A percentile compares a stretch with the other conserved stretches of the same genome.
phyloP scores from a whole-genome alignment of 2,113 vertebrate species.

The Podarcis raffonei region DNA sequence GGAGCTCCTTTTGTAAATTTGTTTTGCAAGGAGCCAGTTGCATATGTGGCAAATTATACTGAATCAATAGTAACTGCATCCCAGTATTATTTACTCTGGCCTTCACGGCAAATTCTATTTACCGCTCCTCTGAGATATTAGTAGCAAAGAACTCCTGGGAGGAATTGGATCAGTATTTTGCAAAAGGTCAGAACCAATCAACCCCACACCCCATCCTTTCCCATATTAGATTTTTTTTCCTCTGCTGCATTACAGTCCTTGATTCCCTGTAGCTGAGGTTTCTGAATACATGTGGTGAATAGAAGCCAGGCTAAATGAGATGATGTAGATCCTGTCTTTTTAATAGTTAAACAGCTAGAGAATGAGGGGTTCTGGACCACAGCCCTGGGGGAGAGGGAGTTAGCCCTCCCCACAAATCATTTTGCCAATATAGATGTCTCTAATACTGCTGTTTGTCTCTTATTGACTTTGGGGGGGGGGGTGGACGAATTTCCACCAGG shows the following conservation, averaged over 20 bases:
- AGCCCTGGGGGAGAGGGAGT: not conserved
- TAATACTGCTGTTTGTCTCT: not conserved
- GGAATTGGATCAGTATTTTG: slow-evolving; percentile 10
- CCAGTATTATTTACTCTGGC: not conserved
- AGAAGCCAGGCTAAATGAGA: not conserved
- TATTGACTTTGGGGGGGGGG: not conserved
- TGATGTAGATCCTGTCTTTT: not conserved
- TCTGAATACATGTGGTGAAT: not conserved
- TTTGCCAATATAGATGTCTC: not conserved
- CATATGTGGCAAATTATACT: slow-evolving; percentile 11
- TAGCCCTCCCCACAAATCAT: not conserved
- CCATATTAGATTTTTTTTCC: not conserved
- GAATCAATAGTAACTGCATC: slow-evolving; percentile 26
- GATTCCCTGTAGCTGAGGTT: not conserved
- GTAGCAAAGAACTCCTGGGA: not conserved
- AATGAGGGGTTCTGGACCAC: not conserved
- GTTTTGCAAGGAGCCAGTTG: slow-evolving; percentile 35
- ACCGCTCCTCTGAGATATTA: not conserved
- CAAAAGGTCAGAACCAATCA: not conserved
- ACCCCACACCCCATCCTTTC: accelerated
- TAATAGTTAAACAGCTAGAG: not conserved
- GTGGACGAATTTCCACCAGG: not conserved
- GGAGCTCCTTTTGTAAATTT: slow-evolving; percentile 32
- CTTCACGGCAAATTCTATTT: slow-evolving; percentile 10
- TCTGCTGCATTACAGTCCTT: not conserved